Base-by-base conservation (phyloP, 2,888 invertebrate genomes). In the Sphecodes monilicornis region DNA sequence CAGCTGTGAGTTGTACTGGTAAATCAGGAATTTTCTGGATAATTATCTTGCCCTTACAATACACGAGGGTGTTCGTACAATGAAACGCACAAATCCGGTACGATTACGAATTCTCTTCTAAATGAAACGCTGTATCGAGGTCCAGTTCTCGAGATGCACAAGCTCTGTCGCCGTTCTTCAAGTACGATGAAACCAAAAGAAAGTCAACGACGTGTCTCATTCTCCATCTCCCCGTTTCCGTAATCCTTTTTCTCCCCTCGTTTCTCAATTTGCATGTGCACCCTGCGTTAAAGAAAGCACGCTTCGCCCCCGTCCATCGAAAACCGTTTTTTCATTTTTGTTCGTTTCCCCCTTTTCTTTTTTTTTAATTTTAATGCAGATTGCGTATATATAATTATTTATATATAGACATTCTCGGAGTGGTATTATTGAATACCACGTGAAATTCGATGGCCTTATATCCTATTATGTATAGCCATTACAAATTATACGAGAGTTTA, bases 391-490 rank as follows among this genome's bases (percentile, higher is more conserved):
- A 81, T 60, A 88, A 78, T 79, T 83, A 68, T 68, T 39, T 69
- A 46, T 74, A 50, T 76, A 87, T 79, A 81, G 68, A 88, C 83
- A 78, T 81, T 83, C 76, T 75, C 76, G 57, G 60, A 32, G 79
- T 78, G 83, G 80, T 83, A 82, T 80, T 74, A 64, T n/a, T n/a
- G n/a, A 80, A 88, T 89, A 86, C 78, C 85, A 89, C 83, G 43
- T 79, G 74, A 78, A 82, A 84, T 79, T 85, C 78, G 83, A 87
- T 80, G 70, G 82, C 76, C 88, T 88, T 87, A 89, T 39, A 84
- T 76, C 70, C 84, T 90, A 89, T 89, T 86, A 90, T 90, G 85
- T 90, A 89, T 90, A 90, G 87, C 83, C 89, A 84, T 90, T 89
- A 89, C 87, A 90, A 88, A 90, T 87, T 80, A 88, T 90, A 88